Base-by-base conservation (phyloP, 2,888 invertebrate genomes). In the Helicoverpa assulta region DNA sequence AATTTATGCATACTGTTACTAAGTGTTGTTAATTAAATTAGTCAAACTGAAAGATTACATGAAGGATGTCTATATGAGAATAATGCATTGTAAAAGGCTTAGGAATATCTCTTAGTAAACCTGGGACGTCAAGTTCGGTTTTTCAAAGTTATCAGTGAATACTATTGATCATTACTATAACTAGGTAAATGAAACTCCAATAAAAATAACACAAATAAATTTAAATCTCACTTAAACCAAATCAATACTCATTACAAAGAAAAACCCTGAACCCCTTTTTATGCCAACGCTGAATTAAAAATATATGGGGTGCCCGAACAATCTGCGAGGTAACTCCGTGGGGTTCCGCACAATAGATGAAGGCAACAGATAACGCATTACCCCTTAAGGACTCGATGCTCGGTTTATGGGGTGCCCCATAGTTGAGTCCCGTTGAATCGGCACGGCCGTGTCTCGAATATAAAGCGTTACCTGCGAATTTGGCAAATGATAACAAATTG, bases 331-430 rank as follows among this genome's bases (percentile, higher is more conserved):
- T 57, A 19, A 55, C 53, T 66, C 47, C 55, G 52, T 60, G 66
- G 71, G 63, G 82, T 68, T 67, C 54, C 54, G 62, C 75, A 70
- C 66, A 52, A 75, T 64, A 72, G 66, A 75, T 72, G 79, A 51
- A 64, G 51, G 55, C 50, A 64, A 56, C 47, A 56, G 76, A 82
- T 80, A 80, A 62, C 64, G 73, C 65, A 70, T 51, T 60, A 43
- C 70, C 69, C 71, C 74, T 63, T 56, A 81, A 26, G 63, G 65
- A 58, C 61, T 67, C 62, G 74, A 67, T 68, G 43, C 56, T 47
- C 63, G 43, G 57, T 18, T 78, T 78, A 78, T 82, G 62, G 54
- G 67, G 66, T 59, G 21, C 68, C 47, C 64, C 53, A 73, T 52
- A 57, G 53, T 43, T 57, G 19, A 73, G 53, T 21, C 61, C 61